Percentiles rank a stretch among this genome's conserved stretches.
Evolutionary conservation across 2,797 vertebrate genomes (phyloP).

Genomic region (Tragopan temminckii): DNA sequence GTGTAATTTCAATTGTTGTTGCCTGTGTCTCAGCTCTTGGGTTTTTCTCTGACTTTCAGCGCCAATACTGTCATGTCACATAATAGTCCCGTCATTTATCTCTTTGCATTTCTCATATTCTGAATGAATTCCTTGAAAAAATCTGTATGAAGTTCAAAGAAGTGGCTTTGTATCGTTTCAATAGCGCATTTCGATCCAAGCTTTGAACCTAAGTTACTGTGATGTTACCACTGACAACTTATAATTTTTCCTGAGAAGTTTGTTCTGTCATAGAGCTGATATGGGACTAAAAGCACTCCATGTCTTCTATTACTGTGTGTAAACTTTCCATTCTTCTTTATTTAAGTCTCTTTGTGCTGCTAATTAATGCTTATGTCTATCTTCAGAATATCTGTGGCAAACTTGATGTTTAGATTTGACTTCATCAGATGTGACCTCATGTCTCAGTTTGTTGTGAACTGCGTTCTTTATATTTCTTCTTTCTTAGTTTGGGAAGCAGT

Average conservation of each 20-base stretch:
- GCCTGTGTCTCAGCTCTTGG: neutral
- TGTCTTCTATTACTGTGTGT: neutral
- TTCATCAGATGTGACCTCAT: neutral
- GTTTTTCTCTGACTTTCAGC: neutral
- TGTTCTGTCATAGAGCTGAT: neutral
- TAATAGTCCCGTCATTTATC: neutral
- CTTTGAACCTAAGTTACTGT: neutral
- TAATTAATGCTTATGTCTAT: neutral
- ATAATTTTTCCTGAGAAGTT: neutral
- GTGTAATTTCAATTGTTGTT: neutral
- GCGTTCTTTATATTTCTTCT: accelerated
- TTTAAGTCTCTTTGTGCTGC: neutral
- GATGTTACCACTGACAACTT: neutral
- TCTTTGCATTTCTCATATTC: neutral
- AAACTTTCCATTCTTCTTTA: neutral
- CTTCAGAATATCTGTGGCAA: accelerated
- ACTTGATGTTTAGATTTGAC: neutral
- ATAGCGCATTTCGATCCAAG: neutral
- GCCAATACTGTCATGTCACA: neutral
- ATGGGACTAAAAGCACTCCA: neutral
- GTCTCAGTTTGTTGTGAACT: neutral
- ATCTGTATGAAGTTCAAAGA: neutral
- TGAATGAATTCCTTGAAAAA: neutral
- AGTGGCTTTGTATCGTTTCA: neutral
- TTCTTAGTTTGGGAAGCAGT: neutral